phyloP scores from a whole-genome alignment of 2,113 vertebrate species.

The Burhinus oedicnemus region DNA sequence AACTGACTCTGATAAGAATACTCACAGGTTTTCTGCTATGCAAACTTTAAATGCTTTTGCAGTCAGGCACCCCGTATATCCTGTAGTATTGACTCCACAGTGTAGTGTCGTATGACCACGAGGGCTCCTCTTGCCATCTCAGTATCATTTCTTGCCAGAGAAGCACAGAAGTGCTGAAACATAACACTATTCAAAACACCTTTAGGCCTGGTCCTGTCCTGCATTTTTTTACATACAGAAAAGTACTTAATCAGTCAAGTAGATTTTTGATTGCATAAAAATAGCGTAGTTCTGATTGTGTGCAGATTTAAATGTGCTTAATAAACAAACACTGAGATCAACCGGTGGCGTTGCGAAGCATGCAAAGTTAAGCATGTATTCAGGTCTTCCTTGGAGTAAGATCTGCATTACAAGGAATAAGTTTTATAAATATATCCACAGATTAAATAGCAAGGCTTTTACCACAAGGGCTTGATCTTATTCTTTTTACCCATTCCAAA shows the following conservation, averaged over 20 bases:
- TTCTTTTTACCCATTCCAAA: neutral
- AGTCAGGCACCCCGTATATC: neutral
- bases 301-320: neutral
- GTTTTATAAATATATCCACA: neutral
- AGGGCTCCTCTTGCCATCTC: neutral
- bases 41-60: neutral
- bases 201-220: neutral
- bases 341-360: neutral
- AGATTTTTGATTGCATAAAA: neutral
- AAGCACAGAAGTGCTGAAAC: neutral
- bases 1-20: neutral
- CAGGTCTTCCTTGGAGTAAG: neutral
- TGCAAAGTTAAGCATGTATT: neutral
- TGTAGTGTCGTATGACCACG: rapidly evolving
- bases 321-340: neutral
- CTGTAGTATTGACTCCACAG: neutral
- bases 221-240: neutral
- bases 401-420: neutral
- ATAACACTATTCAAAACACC: neutral
- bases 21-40: neutral
- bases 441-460: neutral
- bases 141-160: neutral
- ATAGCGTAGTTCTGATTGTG: neutral
- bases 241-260: neutral
- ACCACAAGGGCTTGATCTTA: neutral